phyloP scores from a whole-genome alignment of 2,113 vertebrate genomes.

The Nerophis lumbriciformis region DNA sequence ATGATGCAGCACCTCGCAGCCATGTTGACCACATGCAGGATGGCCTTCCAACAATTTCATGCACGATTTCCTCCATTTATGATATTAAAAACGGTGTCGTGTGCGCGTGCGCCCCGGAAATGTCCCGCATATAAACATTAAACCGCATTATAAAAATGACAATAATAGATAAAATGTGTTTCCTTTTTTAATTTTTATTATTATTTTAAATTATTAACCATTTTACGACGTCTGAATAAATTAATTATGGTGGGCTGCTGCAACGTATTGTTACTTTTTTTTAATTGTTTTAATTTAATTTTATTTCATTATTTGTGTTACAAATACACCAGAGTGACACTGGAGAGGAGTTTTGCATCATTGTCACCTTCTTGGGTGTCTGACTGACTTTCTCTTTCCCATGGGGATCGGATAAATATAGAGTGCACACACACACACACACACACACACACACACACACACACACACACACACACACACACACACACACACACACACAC shows the following conservation, averaged over 20 bases:
- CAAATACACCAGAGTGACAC: conserved; percentile 76
- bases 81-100: not conserved
- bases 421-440: conserved; percentile 61
- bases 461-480: conserved; percentile 56
- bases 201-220: too few relatives aligned
- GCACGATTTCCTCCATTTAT: not conserved
- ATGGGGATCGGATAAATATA: conserved; percentile 93
- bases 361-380: conserved; percentile 86
- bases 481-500: conserved; percentile 49
- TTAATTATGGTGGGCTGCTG: too few relatives aligned
- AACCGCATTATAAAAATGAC: not conserved
- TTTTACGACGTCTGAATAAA: too few relatives aligned
- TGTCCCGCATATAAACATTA: not conserved
- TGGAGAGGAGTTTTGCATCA: conserved; percentile 75
- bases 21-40: not conserved
- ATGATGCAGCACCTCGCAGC: too few relatives aligned
- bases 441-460: conserved; percentile 54
- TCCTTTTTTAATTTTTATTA: too few relatives aligned
- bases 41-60: not conserved
- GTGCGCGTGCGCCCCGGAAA: not conserved
- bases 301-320: conserved; percentile 13
- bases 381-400: conserved; percentile 87
- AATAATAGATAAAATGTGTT: too few relatives aligned
- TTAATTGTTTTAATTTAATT: conserved; percentile 33
- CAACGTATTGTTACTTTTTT: too few relatives aligned